Percentiles rank a stretch among this genome's conserved stretches.
Evolutionary conservation across 2,113 vertebrate genomes (phyloP).

Genomic region (Cyphomyrus plagiostoma): DNA sequence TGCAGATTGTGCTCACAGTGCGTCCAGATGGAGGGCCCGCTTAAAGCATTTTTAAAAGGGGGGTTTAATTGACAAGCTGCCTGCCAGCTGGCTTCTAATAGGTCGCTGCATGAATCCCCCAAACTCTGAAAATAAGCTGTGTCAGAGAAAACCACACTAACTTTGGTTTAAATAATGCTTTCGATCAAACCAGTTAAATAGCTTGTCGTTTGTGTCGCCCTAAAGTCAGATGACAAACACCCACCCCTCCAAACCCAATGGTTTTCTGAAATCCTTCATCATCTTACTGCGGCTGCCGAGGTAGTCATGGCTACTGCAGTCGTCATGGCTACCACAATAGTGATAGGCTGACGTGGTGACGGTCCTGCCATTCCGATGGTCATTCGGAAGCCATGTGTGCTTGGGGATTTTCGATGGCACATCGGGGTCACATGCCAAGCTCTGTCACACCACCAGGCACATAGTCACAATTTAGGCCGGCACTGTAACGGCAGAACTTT

Average conservation of each 20-base stretch:
- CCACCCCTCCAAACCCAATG: background rate
- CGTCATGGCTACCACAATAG: background rate
- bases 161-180: conserved; percentile 42
- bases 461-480: conserved; percentile 31
- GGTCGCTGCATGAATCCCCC: conserved; percentile 25
- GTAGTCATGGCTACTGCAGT: conserved; percentile 1
- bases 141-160: conserved; percentile 28
- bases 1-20: background rate
- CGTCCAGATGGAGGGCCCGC: background rate
- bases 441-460: conserved; percentile 18
- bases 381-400: conserved; percentile 18
- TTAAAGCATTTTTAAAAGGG: conserved; percentile 42
- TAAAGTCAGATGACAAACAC: conserved; percentile 8
- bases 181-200: conserved; percentile 50
- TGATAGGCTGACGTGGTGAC: background rate
- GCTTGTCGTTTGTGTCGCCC: background rate
- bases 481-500: conserved; percentile 23
- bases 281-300: background rate
- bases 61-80: conserved; percentile 55
- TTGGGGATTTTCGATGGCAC: conserved; percentile 22
- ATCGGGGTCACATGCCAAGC: conserved; percentile 20
- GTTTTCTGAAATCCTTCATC: conserved; percentile 25
- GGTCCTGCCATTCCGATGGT: background rate
- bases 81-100: conserved; percentile 41
- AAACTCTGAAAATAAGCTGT: conserved; percentile 30